Percentiles rank a stretch among this genome's conserved stretches.
These are phyloP conservation scores for Eupithecia exiguata DNA, from an alignment of 2,888 invertebrate genomes.

Conservation along the genomic window DNA sequence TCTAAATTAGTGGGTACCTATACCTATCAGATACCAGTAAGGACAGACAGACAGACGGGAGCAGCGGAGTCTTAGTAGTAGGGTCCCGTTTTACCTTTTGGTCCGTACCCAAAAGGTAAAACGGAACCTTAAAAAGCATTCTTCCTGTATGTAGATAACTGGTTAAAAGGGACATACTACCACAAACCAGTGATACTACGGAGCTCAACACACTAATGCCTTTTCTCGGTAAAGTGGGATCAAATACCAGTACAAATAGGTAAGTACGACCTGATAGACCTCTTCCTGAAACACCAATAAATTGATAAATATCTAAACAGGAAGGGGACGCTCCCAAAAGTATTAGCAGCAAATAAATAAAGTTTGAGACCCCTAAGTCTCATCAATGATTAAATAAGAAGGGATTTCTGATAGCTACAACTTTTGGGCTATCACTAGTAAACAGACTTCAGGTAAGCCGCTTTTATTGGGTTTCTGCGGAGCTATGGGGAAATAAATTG, in stretches of 20 bases:
- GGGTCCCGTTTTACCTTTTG: too few species aligned
- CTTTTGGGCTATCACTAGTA: conserved; percentile 44
- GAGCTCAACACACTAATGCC: neutral
- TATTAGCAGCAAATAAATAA: conserved; percentile 44
- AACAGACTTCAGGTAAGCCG: conserved; percentile 38
- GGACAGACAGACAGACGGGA: too few species aligned
- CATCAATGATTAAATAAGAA: conserved; percentile 42
- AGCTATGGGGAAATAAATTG: conserved; percentile 18
- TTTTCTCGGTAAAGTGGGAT: neutral
- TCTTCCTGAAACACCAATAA: conserved; percentile 19
- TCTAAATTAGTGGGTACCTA: too few species aligned
- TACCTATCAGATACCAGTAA: too few species aligned
- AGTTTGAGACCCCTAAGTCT: conserved; percentile 38
- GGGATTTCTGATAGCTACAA: conserved; percentile 40
- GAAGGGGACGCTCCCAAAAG: conserved; percentile 33
- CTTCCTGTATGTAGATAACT: neutral
- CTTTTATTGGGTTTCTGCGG: conserved; percentile 32
- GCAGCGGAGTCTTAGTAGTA: too few species aligned
- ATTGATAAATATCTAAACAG: conserved; percentile 37
- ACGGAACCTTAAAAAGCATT: too few species aligned
- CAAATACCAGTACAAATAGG: neutral
- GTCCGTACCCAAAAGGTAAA: too few species aligned
- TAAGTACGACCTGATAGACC: neutral
- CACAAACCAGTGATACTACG: too few species aligned
- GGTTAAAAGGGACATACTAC: neutral